These are phyloP conservation scores for Sander lucioperca DNA, from an alignment of 2,113 vertebrate genomes.

Conservation along the genomic window DNA sequence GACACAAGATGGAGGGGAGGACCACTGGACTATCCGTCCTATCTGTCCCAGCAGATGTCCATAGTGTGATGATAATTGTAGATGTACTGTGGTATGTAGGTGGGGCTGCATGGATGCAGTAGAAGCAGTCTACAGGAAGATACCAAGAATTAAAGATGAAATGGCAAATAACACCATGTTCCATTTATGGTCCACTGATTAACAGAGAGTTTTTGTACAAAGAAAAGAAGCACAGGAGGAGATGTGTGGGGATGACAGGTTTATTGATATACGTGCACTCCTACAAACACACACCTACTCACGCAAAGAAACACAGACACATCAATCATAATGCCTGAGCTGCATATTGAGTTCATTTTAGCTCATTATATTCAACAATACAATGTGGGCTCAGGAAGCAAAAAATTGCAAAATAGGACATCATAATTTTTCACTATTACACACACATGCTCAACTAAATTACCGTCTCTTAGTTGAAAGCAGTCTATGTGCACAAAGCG, in stretches of 20 bases:
- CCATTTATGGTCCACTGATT: slow-evolving; percentile 33
- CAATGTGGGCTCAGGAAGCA: slow-evolving; percentile 13
- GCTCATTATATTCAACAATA: slow-evolving; percentile 57
- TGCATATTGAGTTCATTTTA: slow-evolving; percentile 55
- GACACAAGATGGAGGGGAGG: slow-evolving; percentile 10
- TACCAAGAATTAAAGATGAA: neutral
- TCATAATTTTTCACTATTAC: slow-evolving; percentile 65
- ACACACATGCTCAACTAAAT: slow-evolving; percentile 59
- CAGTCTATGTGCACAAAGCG: slow-evolving; percentile 24
- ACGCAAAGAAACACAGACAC: slow-evolving; percentile 43
- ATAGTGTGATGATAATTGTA: slow-evolving; percentile 17
- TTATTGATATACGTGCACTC: slow-evolving; percentile 51
- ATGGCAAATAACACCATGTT: slow-evolving; percentile 11
- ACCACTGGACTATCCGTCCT: slow-evolving; percentile 18
- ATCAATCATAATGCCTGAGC: slow-evolving; percentile 44
- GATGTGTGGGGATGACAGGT: slow-evolving; percentile 47
- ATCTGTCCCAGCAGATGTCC: slow-evolving; percentile 44
- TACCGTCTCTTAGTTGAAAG: slow-evolving; percentile 59
- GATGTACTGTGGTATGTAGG: neutral
- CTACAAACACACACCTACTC: slow-evolving; percentile 47
- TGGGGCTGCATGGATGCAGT: slow-evolving; percentile 8
- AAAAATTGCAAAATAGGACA: slow-evolving; percentile 42
- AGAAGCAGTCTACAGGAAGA: neutral
- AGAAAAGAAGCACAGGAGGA: slow-evolving; percentile 19
- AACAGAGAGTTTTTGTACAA: slow-evolving; percentile 12